A percentile compares a stretch with the other conserved stretches of the same genome.
Evolutionary conservation across 2,797 vertebrate genomes (phyloP).

Genomic region (Pampus argenteus): DNA sequence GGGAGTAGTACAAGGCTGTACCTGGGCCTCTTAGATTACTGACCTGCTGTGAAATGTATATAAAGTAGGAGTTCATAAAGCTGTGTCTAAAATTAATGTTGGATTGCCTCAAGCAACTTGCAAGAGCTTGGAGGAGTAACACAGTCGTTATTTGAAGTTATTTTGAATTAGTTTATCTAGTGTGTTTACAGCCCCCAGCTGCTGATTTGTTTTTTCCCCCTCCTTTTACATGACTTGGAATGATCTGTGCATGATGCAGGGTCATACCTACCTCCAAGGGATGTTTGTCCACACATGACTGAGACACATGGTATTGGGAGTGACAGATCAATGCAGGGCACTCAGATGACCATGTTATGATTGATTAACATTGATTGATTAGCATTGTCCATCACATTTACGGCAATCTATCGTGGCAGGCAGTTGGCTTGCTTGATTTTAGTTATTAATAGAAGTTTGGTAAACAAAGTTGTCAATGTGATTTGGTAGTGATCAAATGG

Average conservation of each 20-base stretch:
- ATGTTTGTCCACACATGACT: slow-evolving; percentile 66
- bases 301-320: slow-evolving; percentile 63
- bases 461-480: neutral
- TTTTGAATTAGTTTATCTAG: slow-evolving; percentile 30
- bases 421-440: slow-evolving; percentile 10
- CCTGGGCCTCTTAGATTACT: slow-evolving; percentile 55
- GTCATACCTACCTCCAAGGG: slow-evolving; percentile 67
- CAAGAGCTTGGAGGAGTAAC: slow-evolving; percentile 7
- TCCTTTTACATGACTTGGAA: slow-evolving; percentile 5
- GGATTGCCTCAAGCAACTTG: slow-evolving; percentile 36
- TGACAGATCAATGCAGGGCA: slow-evolving; percentile 67
- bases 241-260: slow-evolving; percentile 28
- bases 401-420: slow-evolving; percentile 45
- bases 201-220: slow-evolving; percentile 18
- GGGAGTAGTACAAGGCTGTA: slow-evolving; percentile 39
- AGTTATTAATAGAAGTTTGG: slow-evolving; percentile 1
- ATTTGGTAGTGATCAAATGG: slow-evolving; percentile 2
- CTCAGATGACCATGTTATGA: slow-evolving; percentile 54
- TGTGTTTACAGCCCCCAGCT: slow-evolving; percentile 16
- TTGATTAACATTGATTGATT: slow-evolving; percentile 73
- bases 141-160: slow-evolving; percentile 9
- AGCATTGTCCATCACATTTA: slow-evolving; percentile 22
- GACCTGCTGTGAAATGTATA: slow-evolving; percentile 71
- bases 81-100: slow-evolving; percentile 61
- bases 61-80: slow-evolving; percentile 77